Evolutionary conservation across 2,797 vertebrate genomes (phyloP), one percentile per base, ranked within the genome.

Genomic region (Enteromius anoplus): DNA sequence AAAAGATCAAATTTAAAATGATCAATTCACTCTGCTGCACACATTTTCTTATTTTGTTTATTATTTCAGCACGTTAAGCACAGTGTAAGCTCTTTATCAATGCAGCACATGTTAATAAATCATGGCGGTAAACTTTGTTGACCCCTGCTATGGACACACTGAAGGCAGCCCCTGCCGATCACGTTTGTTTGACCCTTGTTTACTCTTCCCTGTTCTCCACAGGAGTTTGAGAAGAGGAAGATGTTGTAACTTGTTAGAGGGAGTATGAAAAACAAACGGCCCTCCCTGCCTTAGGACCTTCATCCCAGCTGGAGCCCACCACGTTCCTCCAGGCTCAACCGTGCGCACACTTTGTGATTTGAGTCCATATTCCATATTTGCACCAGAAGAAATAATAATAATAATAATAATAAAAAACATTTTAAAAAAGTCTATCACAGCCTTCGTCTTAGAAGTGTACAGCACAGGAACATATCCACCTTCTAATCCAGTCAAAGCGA

Each of bases 201-300:
- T 86, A 80, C 82, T 80, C 91, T 86, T 71, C 69, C 80, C 62
- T 89, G 70, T 80, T 86, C 78, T 88, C 85, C 79, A 75, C 91
- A 99, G 98, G 98, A 99, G 90, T 99, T 99, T 90, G 98, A 99
- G 93, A 99, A 99, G 93, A 97, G 96, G 94, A 99, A 98, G 93
- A 93, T 99, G 95, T 93, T 99, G 86, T 99, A 93, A 96, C 91
- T 87, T 87, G 81, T 71, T 81, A 62, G 29, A 70, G 81, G 87
- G 80, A 84, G 75, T 58, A 82, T 40, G 4, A 88, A 87, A 90
- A 88, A 72, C 88, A 83, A 81, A 65, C 75, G 71, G 76, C 71
- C 64, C 78, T 80, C 87, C 2, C n/a, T 85, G 88, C 88, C 78
- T 78, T 80, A 91, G 42, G 87, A 91, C 40, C 88, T 88, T 81